Base-by-base conservation (phyloP, 2,113 vertebrate species). In the Phyllostomus discolor region DNA sequence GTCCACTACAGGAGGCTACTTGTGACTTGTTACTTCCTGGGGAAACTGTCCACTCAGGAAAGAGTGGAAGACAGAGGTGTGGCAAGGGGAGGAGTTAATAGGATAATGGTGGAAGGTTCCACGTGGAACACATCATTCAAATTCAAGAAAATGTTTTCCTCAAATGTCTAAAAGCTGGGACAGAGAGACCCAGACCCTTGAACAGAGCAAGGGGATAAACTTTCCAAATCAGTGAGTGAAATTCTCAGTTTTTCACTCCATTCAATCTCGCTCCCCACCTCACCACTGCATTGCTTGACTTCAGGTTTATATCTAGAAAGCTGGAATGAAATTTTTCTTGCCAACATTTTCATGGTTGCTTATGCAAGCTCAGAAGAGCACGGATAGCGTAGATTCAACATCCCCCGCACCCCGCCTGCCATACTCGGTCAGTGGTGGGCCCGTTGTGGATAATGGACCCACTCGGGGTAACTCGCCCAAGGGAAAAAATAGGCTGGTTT, bases 281-380 rank as follows among this genome's bases (percentile, higher is more conserved):
- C 24, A 48, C 33, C 11, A 38, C n/a, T 26, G 31, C 5, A 1
- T 72, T 82, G 15, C 28, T 38, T 52, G 14, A 28, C 22, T 79
- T 90, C 4, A 12, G 38, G 16, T 86, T 75, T 66, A 12, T 59
- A 59, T 24, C 16, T 33, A 54, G 48, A 85, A 86, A 54, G 0
- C 7, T 12, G 73, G 19, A 38, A 10, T 28, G 52, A 79, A 72
- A 72, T 0, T 48, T 72, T 88, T 59, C 76, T 70, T 48, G 38
- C 15, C 15, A 66, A 24, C 1, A 50, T 88, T 88, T 59, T 43
- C 59, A 35, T 59, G 11, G 28, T 79, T 48, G 22, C 22, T 88
- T 91, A 57, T 35, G n/a, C 4, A 91, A 95, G 88, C 10, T 52
- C 26, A 41, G 62, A 62, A 66, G 62, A 33, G 17, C 70, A 88